These are phyloP conservation scores for Serrognathus titanus DNA, from an alignment of 2,888 invertebrate genomes.

Conservation along the genomic window DNA sequence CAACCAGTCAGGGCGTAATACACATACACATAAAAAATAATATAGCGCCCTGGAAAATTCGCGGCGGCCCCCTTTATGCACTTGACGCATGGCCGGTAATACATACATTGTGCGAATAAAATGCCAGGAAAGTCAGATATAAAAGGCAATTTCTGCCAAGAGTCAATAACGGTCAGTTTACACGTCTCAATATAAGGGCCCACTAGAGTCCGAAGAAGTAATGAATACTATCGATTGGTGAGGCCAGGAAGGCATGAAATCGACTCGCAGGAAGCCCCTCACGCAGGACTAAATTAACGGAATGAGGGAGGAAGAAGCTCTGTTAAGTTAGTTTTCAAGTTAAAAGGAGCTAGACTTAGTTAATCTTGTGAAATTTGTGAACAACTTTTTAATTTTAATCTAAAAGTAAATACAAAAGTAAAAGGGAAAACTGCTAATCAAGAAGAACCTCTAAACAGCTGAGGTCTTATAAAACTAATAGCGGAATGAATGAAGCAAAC, in stretches of 20 bases:
- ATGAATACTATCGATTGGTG: slow-evolving; percentile 40
- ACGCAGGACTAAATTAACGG: background rate
- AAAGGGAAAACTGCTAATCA: too few relatives aligned
- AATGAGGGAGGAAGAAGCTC: background rate
- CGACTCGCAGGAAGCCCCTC: background rate
- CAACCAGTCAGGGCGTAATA: too few relatives aligned
- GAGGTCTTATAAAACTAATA: too few relatives aligned
- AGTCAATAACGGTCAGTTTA: slow-evolving; percentile 45
- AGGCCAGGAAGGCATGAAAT: slow-evolving; percentile 1
- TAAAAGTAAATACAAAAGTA: too few relatives aligned
- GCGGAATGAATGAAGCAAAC: too few relatives aligned
- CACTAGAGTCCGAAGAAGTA: slow-evolving; percentile 38
- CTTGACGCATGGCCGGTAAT: slow-evolving; percentile 1
- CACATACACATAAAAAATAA: too few relatives aligned
- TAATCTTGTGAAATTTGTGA: too few relatives aligned
- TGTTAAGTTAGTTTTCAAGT: background rate
- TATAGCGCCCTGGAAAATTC: too few relatives aligned
- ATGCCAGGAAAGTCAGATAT: slow-evolving; percentile 36
- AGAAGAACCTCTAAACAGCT: too few relatives aligned
- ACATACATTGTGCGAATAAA: slow-evolving; percentile 30
- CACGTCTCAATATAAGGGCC: slow-evolving; percentile 42
- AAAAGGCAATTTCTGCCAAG: slow-evolving; percentile 41
- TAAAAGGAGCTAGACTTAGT: too few relatives aligned
- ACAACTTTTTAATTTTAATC: too few relatives aligned
- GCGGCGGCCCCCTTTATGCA: background rate